Conservation (phyloP, 2,888 invertebrate species). For the Thereva unica region DNA sequence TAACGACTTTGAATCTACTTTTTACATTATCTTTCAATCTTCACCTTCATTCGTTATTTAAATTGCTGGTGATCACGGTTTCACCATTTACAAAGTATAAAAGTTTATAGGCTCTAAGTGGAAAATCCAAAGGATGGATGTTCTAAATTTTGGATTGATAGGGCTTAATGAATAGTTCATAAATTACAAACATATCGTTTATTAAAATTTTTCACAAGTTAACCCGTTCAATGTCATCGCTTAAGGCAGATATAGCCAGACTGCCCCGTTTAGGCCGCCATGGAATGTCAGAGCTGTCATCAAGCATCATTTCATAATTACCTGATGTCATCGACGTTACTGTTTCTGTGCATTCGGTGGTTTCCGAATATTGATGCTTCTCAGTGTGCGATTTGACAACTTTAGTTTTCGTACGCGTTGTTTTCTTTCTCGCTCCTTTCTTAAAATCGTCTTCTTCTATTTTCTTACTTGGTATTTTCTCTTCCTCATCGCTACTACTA, state of each 20-base stretch:
- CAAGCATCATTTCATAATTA: constrained; percentile 11
- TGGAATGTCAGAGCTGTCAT: constrained; percentile 21
- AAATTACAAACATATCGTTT: too few species aligned
- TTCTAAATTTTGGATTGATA: too few species aligned
- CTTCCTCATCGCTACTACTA: constrained; percentile 41
- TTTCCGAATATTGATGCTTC: constrained; percentile 9
- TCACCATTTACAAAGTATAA: too few species aligned
- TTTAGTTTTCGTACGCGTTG: background rate
- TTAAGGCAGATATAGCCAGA: constrained; percentile 39
- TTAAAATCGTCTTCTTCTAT: constrained; percentile 4
- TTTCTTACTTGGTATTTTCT: background rate
- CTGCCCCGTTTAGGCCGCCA: constrained; percentile 43
- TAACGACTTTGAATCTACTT: too few species aligned
- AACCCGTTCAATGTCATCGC: constrained; percentile 39
- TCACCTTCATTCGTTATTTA: too few species aligned
- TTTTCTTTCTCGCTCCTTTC: constrained; percentile 38
- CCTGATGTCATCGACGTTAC: constrained; percentile 17
- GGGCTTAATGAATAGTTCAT: too few species aligned
- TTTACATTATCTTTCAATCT: too few species aligned
- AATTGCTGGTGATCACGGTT: too few species aligned
- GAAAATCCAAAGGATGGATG: too few species aligned
- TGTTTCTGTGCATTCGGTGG: background rate
- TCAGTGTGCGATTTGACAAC: background rate
- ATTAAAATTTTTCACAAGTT: constrained; percentile 24
- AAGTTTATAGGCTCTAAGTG: too few species aligned